Evolutionary conservation across 2,888 invertebrate species (phyloP), one percentile per base, ranked within the genome.

Genomic region (Bibio marci): DNA sequence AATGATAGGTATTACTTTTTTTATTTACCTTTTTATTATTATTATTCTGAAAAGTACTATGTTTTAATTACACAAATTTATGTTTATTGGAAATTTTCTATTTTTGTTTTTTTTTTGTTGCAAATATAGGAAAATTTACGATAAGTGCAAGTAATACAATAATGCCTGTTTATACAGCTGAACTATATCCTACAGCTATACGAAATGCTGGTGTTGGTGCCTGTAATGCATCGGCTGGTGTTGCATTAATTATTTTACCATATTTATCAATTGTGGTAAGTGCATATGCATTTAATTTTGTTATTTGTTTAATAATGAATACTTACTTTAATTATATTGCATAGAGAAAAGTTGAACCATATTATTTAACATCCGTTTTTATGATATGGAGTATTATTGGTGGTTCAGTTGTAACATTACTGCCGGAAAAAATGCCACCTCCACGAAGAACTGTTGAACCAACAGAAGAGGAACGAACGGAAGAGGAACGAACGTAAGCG

Each of bases 81-180:
- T 30, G 4, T n/a, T 25, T 6, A 31, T 14, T 31, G 15, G 14
- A 25, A 13, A n/a, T n/a, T n/a, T n/a, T n/a, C n/a, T n/a, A n/a
- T n/a, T n/a, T n/a, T n/a, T n/a, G n/a, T n/a, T n/a, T n/a, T n/a
- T n/a, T n/a, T n/a, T n/a, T n/a, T n/a, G n/a, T 22, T 22, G 8
- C 8, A 22, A 22, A 22, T 19, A 27, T 31, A 57, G 57, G 56
- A 35, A 81, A 83, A 62, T 81, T 83, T 50, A 73, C 78, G 19
- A 78, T 83, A 38, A 79, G 80, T 30, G 73, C 78, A 1, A 77
- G 80, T 15, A 85, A 83, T 51, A 81, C 78, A 52, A 77, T 82
- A 49, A 66, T 82, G 65, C 83, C 83, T 1, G 75, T 79, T 22
- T 79, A 73, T 53, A 78, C 78, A 2, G 77, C 78, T 3, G 79